A percentile compares a stretch with the other conserved stretches of the same genome.
These are phyloP conservation scores for Nomia melanderi DNA, from an alignment of 1,140 invertebrate species.

Conservation along the genomic window DNA sequence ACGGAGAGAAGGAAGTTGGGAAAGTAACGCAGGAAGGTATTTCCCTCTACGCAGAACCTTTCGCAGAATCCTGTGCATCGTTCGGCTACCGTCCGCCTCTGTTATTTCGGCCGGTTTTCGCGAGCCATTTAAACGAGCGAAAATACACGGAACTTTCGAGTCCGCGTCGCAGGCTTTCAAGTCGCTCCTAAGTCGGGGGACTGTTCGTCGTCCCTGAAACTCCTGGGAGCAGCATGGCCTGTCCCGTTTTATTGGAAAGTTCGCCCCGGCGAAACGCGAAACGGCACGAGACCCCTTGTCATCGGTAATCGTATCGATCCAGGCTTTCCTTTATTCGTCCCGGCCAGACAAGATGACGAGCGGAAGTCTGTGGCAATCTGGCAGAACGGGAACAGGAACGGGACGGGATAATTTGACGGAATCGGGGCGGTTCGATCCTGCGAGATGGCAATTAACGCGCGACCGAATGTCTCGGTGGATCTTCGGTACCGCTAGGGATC, in stretches of 20 bases:
- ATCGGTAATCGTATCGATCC: background rate
- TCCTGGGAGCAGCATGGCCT: background rate
- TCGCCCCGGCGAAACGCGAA: background rate
- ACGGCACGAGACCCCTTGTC: background rate
- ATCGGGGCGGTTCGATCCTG: background rate
- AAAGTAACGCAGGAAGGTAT: too few relatives aligned
- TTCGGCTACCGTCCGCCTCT: background rate
- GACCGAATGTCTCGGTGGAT: background rate
- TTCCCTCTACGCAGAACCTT: too few relatives aligned
- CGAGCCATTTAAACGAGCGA: background rate
- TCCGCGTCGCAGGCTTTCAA: background rate
- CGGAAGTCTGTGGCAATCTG: background rate
- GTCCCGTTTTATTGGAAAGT: conserved; percentile 5
- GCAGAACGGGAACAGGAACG: background rate
- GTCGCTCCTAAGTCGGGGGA: background rate
- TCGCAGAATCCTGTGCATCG: too few relatives aligned
- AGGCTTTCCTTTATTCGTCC: background rate
- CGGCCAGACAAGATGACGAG: background rate
- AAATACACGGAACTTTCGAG: conserved; percentile 26
- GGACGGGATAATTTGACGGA: background rate
- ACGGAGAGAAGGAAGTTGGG: too few relatives aligned
- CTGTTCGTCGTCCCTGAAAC: background rate
- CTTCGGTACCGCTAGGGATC: too few relatives aligned
- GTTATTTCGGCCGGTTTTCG: conserved; percentile 4
- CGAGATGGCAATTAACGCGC: background rate